Base-by-base conservation (phyloP, 2,888 invertebrate genomes). In the Ptychoptera albimana region DNA sequence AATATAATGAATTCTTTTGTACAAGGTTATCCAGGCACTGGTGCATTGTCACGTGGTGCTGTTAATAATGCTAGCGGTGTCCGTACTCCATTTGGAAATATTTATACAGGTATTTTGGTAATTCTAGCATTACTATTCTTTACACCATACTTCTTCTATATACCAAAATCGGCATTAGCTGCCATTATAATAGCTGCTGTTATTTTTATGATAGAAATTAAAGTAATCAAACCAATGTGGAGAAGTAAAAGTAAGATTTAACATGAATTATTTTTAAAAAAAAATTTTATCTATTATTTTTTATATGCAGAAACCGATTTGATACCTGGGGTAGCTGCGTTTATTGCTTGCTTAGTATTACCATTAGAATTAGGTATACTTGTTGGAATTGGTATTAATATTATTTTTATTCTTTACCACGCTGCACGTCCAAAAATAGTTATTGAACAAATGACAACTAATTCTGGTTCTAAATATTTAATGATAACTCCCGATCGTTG, bases 161-260 rank as follows among this genome's bases (percentile, higher is more conserved):
- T 89, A 56, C 89, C 89, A 1, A 86, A 82, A 62, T 76, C 91
- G 4, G 77, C 84, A 1, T 68, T 94, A 51, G 89, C 89, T 2
- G 87, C 86, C 1, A 82, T 94, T 54, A 92, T 93, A 57, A 86
- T 92, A 50, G 83, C 87, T 23, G 92, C 93, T 34, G 92, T 93
- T 39, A 70, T 92, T 44, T 88, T 88, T 63, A 89, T 89, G 88
- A 80, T 91, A 6, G 88, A 89, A 61, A 83, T 85, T 51, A 79
- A 81, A 57, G 87, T 89, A 46, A 72, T 89, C 46, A 79, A 79
- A 54, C 85, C 87, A 0, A 86, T 89, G 80, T 89, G 88, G 86
- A 73, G 83, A 51, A 81, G 86, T 29, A 88, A 87, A 66, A 87
- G 86, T 87, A 62, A 75, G 79, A 72, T 8, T 10, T n/a, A 12